These are phyloP conservation scores for Eristalis tenax DNA, from an alignment of 2,888 invertebrate genomes.

Conservation along the genomic window DNA sequence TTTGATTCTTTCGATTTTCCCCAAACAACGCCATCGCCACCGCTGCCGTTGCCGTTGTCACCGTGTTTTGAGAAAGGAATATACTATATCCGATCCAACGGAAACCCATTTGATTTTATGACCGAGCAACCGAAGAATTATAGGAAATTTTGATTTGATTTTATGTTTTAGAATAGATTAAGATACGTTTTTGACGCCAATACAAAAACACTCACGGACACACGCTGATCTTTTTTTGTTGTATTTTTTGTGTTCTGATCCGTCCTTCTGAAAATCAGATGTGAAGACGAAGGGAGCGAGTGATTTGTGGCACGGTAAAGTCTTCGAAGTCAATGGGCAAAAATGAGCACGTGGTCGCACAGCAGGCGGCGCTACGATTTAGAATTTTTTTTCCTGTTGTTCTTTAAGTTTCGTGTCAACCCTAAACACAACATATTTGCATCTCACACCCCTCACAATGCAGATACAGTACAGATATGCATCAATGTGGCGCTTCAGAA, in stretches of 20 bases:
- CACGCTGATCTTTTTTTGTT: constrained; percentile 44
- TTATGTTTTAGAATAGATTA: constrained; percentile 72
- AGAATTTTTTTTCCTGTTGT: not conserved
- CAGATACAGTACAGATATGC: not conserved
- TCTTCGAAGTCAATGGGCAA: constrained; percentile 62
- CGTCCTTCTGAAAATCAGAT: not conserved
- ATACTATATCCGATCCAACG: constrained; percentile 59
- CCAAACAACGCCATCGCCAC: not conserved
- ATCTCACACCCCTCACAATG: not conserved
- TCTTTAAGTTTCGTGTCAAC: constrained; percentile 34
- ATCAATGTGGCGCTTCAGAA: not conserved
- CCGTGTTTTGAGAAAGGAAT: not conserved
- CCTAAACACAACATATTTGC: constrained; percentile 19
- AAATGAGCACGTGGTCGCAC: constrained; percentile 69
- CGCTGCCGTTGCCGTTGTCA: not conserved
- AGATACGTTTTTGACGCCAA: constrained; percentile 70
- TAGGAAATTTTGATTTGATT: constrained; percentile 72
- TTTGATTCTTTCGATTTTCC: constrained; percentile 62
- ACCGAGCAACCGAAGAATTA: constrained; percentile 71
- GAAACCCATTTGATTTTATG: constrained; percentile 72
- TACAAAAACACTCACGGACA: constrained; percentile 50
- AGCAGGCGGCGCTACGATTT: constrained; percentile 59
- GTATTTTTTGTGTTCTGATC: constrained; percentile 9
- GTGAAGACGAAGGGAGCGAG: constrained; percentile 45
- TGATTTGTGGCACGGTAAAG: constrained; percentile 69